phyloP scores from a whole-genome alignment of 2,888 invertebrate species.

The Sinopyrophorus schimmeli region DNA sequence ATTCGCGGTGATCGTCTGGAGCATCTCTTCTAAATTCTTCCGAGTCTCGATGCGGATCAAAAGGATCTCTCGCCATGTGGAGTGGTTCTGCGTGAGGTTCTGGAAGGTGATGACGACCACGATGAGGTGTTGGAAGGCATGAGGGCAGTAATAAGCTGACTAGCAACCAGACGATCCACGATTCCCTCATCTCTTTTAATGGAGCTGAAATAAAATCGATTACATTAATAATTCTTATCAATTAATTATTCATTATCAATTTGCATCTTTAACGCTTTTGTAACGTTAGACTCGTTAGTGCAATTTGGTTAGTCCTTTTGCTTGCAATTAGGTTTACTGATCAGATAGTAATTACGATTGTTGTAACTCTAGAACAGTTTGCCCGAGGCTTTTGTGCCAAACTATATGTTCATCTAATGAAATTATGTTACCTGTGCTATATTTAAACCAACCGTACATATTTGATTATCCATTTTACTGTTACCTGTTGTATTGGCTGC shows the following conservation, averaged over 20 bases:
- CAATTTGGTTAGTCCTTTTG: slow-evolving; percentile 14
- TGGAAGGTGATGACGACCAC: slow-evolving; percentile 50
- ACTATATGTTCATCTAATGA: slow-evolving; percentile 23
- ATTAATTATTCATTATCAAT: no score
- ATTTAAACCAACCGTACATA: slow-evolving; percentile 13
- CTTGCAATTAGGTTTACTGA: slow-evolving; percentile 19
- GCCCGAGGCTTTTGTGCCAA: slow-evolving; percentile 12
- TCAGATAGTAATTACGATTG: slow-evolving; percentile 23
- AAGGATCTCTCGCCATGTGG: slow-evolving; percentile 53
- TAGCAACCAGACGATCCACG: slow-evolving; percentile 48
- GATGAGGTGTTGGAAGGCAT: slow-evolving; percentile 48
- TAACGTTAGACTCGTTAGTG: no score
- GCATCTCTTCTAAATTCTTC: slow-evolving; percentile 54
- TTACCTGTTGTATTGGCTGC: slow-evolving; percentile 4
- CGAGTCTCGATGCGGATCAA: slow-evolving; percentile 54
- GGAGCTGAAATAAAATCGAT: slow-evolving; percentile 18
- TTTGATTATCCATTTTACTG: slow-evolving; percentile 22
- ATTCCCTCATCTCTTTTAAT: slow-evolving; percentile 44
- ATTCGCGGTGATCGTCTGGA: slow-evolving; percentile 52
- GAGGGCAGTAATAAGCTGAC: slow-evolving; percentile 47
- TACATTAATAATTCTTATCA: no score
- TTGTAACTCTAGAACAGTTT: slow-evolving; percentile 11
- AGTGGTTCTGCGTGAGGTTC: slow-evolving; percentile 52
- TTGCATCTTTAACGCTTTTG: no score
- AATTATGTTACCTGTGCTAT: slow-evolving; percentile 22